Evolutionary conservation across 2,113 vertebrate genomes (phyloP), one percentile per base, ranked within the genome.

Genomic region (Zosterops lateralis): DNA sequence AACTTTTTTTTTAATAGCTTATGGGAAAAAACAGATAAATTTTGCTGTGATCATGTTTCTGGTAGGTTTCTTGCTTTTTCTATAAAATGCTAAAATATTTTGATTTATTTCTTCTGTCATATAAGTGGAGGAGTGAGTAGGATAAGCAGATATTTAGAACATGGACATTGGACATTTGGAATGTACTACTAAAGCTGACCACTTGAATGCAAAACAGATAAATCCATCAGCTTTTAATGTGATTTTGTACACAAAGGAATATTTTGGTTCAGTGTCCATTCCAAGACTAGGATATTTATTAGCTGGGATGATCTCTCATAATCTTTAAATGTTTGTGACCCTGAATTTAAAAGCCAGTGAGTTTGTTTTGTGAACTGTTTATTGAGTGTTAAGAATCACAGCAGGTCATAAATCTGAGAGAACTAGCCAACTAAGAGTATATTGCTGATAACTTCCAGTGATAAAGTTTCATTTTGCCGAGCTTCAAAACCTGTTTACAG

Each of bases 21-120:
- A 98, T 62, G 98, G 98, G 90, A 98, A 98, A 77, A 96, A 96
- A 45, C 98, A 99, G 95, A 96, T 99, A 54, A 97, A 97, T 95
- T 97, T 97, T 96, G 98, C 98, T 61, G 94, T 98, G 29, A 88
- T 98, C 87, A 94, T 98, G 83, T 98, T 98, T 97, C 95, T 97
- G 97, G 98, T 99, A 97, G n/a, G 98, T 98, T 93, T 84, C 22
- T 53, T 83, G 34, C 50, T 76, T 57, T 86, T 90, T 93, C 70
- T 47, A 65, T 56, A 81, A 87, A 74, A 76, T 38, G 38, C 38
- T 83, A 56, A 83, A 76, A 51, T 40, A 32, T 25, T 12, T 50
- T 54, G 17, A 36, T 77, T 92, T 77, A n/a, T 65, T 92, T 85
- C 12, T 84, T 61, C 38, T 24, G 20, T 72, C 36, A 7, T 68